Percentiles rank a stretch among this genome's conserved stretches.
Conservation (phyloP, 2,113 vertebrate genomes). For the Ariopsis seemanni region DNA sequence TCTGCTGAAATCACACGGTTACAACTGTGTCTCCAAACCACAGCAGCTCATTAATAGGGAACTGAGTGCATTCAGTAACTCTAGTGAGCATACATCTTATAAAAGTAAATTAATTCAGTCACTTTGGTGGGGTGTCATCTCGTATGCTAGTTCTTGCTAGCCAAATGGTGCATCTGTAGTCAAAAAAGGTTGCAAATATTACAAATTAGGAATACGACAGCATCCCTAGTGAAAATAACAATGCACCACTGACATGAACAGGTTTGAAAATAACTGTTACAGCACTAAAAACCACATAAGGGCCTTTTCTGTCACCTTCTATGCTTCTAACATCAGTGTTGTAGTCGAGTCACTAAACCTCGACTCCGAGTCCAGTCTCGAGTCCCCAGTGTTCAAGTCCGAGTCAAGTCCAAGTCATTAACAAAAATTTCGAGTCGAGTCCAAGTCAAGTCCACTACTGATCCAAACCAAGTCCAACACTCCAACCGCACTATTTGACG, state of each 20-base stretch:
- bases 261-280: background rate
- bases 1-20: background rate
- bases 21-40: background rate
- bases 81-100: background rate
- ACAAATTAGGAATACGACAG: background rate
- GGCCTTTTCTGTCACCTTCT: constrained; percentile 8
- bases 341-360: no score
- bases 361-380: no score
- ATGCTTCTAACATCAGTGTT: background rate
- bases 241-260: background rate
- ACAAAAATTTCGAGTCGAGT: no score
- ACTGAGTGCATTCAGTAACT: background rate
- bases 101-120: background rate
- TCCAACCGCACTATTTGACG: no score
- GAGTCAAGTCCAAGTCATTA: no score
- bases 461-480: no score
- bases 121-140: background rate
- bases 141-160: background rate
- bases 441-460: no score
- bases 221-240: background rate
- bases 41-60: background rate
- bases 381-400: no score
- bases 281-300: background rate
- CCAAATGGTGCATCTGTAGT: background rate
- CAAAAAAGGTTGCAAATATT: background rate